A percentile compares a stretch with the other conserved stretches of the same genome.
Conservation (phyloP, 2,888 invertebrate species). For the Folsomia manolachei region DNA sequence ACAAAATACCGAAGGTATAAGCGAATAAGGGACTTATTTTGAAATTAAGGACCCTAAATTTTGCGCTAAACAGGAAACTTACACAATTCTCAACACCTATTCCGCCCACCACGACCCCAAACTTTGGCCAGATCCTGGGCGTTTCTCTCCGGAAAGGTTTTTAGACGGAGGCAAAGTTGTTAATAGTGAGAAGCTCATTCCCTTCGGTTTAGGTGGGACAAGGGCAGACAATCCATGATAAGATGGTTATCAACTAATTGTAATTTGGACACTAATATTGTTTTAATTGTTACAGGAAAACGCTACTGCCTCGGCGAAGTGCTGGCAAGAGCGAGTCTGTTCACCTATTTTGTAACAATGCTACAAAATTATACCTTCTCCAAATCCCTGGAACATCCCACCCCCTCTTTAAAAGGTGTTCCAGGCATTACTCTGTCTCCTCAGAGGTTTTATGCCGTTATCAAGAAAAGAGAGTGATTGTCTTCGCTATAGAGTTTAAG, state of each 20-base stretch:
- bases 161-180: slow-evolving; percentile 32
- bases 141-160: slow-evolving; percentile 38
- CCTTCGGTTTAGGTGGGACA: slow-evolving; percentile 44
- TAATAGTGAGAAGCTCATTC: slow-evolving; percentile 33
- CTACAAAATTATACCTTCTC: slow-evolving; percentile 36
- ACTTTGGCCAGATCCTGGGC: slow-evolving; percentile 31
- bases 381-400: slow-evolving; percentile 1
- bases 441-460: slow-evolving; percentile 17
- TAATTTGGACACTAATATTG: background rate
- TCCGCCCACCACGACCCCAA: slow-evolving; percentile 27
- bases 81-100: background rate
- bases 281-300: slow-evolving; percentile 39
- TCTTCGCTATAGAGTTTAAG: background rate
- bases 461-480: slow-evolving; percentile 12
- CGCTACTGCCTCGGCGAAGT: slow-evolving; percentile 33
- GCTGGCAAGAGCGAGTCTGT: slow-evolving; percentile 31
- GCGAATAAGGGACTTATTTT: background rate
- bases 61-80: background rate
- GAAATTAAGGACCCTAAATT: background rate
- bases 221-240: background rate
- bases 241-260: too few species aligned
- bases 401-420: slow-evolving; percentile 3
- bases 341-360: slow-evolving; percentile 33
- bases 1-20: slow-evolving; percentile 31
- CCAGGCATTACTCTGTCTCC: slow-evolving; percentile 24